phyloP scores from a whole-genome alignment of 92 coral and sea anemone species.

The Epizoanthus rinbou region DNA sequence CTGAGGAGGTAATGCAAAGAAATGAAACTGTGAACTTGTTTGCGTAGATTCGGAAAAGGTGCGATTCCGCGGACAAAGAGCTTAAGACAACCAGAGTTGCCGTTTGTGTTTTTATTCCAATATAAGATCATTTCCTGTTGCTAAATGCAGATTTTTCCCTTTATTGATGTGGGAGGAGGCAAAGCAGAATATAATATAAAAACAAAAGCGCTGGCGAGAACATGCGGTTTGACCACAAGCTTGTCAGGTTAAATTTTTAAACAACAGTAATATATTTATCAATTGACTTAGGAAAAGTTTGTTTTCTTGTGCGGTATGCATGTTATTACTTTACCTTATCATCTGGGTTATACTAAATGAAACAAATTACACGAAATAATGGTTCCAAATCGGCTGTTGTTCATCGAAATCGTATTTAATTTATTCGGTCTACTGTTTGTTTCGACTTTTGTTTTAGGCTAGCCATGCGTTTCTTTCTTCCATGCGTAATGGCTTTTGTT shows the following conservation, averaged over 20 bases:
- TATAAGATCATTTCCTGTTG: not conserved
- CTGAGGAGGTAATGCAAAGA: not conserved
- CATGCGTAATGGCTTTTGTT: not conserved
- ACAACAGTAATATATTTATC: not conserved
- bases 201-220: not conserved
- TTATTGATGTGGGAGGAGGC: not conserved
- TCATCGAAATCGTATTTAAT: not conserved
- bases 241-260: not conserved
- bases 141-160: not conserved
- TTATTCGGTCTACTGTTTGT: conserved; percentile 6
- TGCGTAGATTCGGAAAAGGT: not conserved
- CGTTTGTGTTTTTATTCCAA: not conserved
- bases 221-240: not conserved
- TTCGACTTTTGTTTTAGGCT: conserved; percentile 24
- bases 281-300: not conserved
- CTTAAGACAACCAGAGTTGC: not conserved
- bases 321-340: not conserved
- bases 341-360: too few relatives aligned
- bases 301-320: not conserved
- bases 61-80: not conserved
- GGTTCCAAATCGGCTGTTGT: not conserved
- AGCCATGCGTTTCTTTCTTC: conserved; percentile 10
- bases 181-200: not conserved
- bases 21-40: not conserved
- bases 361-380: not conserved